Evolutionary conservation across 2,888 invertebrate species (phyloP), one percentile per base, ranked within the genome.

Genomic region (Caenorhabditis becei): DNA sequence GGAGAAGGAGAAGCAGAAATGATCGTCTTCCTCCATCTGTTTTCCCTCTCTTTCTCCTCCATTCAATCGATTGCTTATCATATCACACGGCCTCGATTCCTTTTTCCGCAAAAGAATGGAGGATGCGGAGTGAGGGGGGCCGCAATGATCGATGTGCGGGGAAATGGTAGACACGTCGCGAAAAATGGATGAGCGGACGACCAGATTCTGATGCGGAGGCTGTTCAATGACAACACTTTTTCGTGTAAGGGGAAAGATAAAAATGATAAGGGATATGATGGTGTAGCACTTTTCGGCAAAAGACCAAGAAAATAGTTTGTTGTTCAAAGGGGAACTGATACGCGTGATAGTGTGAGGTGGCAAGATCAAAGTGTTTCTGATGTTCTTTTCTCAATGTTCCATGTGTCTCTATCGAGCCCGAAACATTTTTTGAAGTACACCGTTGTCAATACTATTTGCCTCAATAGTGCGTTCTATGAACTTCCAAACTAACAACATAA

Each of bases 41-140:
- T 41, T 41, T 14, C 41, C 47, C 18, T 10, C 18, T 20, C n/a
- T 47, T n/a, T 18, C 10, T 18, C 47, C 47, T 20, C 3, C 47
- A 24, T 23, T 26, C 51, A 24, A 51, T 71, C 70, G 70, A 74
- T 65, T 49, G 75, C 75, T 75, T 75, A 75, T 75, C 75, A 75
- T 75, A 75, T 75, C 75, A 75, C 51, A 67, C 66, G 75, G 75
- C 75, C 75, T 75, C 75, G 44, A 66, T 75, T 75, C 58, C 5
- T 23, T n/a, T 10, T 23, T 32, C 5, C 49, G 44, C 26, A 56
- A 28, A 51, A 69, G 49, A 49, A 51, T 35, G 51, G 59, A 69
- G 69, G 41, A 41, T 11, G 41, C 2, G 41, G 14, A 7, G 7
- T 41, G 2, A 14, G 14, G 41, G 41, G 14, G 41, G 41, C 41